Evolutionary conservation across 2,113 vertebrate genomes (phyloP).

Genomic region (Muntiacus reevesi): DNA sequence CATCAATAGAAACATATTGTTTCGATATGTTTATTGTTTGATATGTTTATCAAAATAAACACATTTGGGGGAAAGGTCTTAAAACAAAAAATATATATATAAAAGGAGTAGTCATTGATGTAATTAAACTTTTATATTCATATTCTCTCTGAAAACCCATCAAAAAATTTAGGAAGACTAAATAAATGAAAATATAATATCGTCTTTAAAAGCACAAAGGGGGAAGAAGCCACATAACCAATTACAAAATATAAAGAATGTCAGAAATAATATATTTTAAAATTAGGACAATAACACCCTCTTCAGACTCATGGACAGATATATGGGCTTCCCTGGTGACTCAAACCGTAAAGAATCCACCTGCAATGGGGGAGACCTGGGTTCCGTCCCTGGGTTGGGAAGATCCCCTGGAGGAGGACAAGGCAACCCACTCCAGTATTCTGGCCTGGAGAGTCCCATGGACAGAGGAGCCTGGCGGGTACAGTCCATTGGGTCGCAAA

Average conservation of each 20-base stretch:
- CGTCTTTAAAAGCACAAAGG: neutral
- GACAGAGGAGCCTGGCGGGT: neutral
- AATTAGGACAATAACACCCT: neutral
- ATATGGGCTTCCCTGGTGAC: neutral
- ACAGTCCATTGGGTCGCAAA: rapidly evolving
- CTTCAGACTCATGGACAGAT: neutral
- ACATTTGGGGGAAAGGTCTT: neutral
- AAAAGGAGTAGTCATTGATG: neutral
- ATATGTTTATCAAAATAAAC: neutral
- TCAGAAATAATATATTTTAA: neutral
- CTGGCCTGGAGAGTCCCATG: neutral
- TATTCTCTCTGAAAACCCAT: neutral
- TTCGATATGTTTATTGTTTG: too few relatives aligned
- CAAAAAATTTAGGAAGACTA: neutral
- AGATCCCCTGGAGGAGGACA: neutral
- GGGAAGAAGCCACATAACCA: neutral
- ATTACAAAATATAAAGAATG: neutral
- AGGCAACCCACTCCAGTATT: neutral
- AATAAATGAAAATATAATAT: neutral
- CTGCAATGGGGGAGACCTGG: neutral
- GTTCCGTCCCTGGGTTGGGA: neutral
- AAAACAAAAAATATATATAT: neutral
- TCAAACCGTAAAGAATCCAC: neutral
- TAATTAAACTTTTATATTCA: neutral
- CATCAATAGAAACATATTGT: neutral